These are phyloP conservation scores for Apis laboriosa DNA, from an alignment of 1,140 invertebrate species.

Conservation along the genomic window DNA sequence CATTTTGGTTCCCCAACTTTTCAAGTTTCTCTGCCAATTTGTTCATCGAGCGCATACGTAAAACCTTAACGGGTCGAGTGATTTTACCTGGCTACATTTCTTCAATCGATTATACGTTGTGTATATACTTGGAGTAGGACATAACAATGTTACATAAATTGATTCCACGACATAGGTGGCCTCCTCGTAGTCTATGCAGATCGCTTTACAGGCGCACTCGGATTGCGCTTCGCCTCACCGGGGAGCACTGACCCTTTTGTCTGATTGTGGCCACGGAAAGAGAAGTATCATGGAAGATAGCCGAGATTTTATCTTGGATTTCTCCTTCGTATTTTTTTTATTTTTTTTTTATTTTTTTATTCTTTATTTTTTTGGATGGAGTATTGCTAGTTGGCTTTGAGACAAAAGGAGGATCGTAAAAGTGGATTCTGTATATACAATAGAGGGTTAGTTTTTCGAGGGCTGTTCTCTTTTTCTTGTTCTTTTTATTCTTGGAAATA, in stretches of 20 bases:
- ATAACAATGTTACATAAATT: constrained; percentile 59
- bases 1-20: no score
- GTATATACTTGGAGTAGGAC: constrained; percentile 18
- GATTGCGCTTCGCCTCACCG: constrained; percentile 17
- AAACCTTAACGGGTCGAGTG: no score
- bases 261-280: not conserved
- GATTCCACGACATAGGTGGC: constrained; percentile 35
- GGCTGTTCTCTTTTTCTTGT: not conserved
- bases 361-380: not conserved
- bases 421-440: not conserved
- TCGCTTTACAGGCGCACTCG: constrained; percentile 30
- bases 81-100: no score
- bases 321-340: not conserved
- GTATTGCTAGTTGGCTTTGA: not conserved
- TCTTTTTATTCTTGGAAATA: no score
- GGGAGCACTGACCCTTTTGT: constrained; percentile 8
- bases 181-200: not conserved
- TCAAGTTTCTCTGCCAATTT: no score
- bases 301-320: not conserved
- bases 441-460: not conserved
- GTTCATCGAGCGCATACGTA: no score
- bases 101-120: not conserved
- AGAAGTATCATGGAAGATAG: not conserved
- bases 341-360: not conserved
- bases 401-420: not conserved